phyloP scores from a whole-genome alignment of 92 coral and sea anemone genomes.

The Blastomussa wellsi region DNA sequence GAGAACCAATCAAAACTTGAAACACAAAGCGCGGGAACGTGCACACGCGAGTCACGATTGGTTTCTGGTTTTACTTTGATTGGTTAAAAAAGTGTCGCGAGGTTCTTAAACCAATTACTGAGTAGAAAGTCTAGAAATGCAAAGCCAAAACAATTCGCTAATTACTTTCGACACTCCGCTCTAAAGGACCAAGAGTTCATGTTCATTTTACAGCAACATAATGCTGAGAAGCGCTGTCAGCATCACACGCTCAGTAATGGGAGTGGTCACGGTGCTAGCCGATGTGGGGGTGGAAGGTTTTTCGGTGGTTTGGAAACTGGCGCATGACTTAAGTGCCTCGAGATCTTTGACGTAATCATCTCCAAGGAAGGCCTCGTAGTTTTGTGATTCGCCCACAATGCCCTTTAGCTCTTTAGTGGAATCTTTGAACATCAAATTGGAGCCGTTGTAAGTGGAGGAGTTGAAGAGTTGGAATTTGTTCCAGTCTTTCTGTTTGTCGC shows the following conservation, averaged over 20 bases:
- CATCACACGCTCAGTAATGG: background rate
- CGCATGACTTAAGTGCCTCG: slow-evolving; percentile 16
- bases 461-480: slow-evolving; percentile 47
- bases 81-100: too few relatives aligned
- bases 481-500: slow-evolving; percentile 1
- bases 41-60: too few relatives aligned
- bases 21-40: too few relatives aligned
- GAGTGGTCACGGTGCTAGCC: background rate
- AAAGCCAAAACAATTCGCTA: too few relatives aligned
- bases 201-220: background rate
- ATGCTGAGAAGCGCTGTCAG: background rate
- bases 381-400: background rate
- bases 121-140: too few relatives aligned
- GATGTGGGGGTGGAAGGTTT: background rate
- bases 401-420: slow-evolving; percentile 40
- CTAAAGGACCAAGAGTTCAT: background rate
- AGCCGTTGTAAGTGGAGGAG: slow-evolving; percentile 34
- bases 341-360: background rate
- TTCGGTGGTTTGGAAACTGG: background rate
- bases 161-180: too few relatives aligned
- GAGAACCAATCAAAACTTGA: too few relatives aligned
- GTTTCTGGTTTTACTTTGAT: too few relatives aligned
- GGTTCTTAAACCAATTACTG: too few relatives aligned
- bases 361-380: slow-evolving; percentile 39
- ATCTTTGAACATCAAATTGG: slow-evolving; percentile 51